A percentile compares a stretch with the other conserved stretches of the same genome.
Conservation (phyloP, 2,888 invertebrate species). For the Trissoscelio sp. region DNA sequence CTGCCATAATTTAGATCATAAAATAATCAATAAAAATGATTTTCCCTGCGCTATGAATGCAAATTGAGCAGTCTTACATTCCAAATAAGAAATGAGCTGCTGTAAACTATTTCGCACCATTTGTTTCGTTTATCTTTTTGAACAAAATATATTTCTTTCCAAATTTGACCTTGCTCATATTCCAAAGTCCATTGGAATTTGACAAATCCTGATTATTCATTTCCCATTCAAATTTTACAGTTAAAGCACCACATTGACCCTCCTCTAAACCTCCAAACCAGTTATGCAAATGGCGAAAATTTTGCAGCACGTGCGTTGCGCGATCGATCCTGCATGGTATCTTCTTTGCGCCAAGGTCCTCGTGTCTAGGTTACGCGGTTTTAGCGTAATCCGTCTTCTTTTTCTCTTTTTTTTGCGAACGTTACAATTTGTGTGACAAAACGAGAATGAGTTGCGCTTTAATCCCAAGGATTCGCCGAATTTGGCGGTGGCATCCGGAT, state of each 20-base stretch:
- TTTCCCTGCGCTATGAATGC: too few relatives aligned
- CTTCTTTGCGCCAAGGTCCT: slow-evolving; percentile 52
- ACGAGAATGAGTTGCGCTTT: too few relatives aligned
- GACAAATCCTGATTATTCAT: too few relatives aligned
- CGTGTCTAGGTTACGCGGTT: slow-evolving; percentile 52
- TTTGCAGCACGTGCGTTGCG: slow-evolving; percentile 27
- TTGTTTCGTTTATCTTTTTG: too few relatives aligned
- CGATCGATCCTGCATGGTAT: slow-evolving; percentile 9
- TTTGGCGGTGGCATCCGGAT: slow-evolving; percentile 75
- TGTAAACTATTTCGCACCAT: too few relatives aligned
- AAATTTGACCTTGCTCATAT: too few relatives aligned
- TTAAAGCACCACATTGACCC: slow-evolving; percentile 15
- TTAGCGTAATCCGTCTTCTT: slow-evolving; percentile 5
- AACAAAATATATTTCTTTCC: too few relatives aligned
- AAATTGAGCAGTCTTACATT: too few relatives aligned
- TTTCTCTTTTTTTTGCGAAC: not conserved
- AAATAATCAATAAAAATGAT: too few relatives aligned
- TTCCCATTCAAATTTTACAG: slow-evolving; percentile 25
- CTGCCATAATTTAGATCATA: too few relatives aligned
- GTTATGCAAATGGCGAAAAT: slow-evolving; percentile 52
- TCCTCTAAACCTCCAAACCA: slow-evolving; percentile 26
- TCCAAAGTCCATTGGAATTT: too few relatives aligned
- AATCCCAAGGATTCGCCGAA: slow-evolving; percentile 75
- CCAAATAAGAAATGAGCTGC: too few relatives aligned
- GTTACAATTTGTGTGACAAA: slow-evolving; percentile 15